Evolutionary conservation across 2,797 vertebrate genomes (phyloP), one percentile per base, ranked within the genome.

Genomic region (Diglossa cyanea): DNA sequence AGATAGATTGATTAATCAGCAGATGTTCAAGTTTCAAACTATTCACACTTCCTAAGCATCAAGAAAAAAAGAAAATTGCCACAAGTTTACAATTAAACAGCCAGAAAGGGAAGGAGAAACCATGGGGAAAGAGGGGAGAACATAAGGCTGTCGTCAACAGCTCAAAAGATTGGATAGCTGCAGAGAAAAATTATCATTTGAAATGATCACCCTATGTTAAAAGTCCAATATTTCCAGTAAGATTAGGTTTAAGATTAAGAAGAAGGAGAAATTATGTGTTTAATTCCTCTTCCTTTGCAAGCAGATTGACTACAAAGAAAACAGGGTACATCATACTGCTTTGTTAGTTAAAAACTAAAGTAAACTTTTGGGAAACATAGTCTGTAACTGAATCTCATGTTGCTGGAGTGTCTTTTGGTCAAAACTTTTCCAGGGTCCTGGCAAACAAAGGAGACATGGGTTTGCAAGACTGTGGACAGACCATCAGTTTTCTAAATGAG

Each of bases 1-100:
- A 85, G n/a, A 86, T 35, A 88, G 57, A 68, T 26, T 86, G 68
- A 62, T 57, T 92, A 89, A 89, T 89, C 94, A 94, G 39, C 50
- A 88, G 33, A 88, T 80, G 33, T 92, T 92, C 26, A 58, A 68
- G 45, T 66, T 82, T 42, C 58, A 91, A 94, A 94, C 67, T 78
- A 82, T 77, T 94, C 62, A 72, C 40, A 33, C 17, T 96, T 85
- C 25, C 6, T 84, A 89, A 94, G 7, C 53, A 72, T 60, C 28
- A 89, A 84, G 73, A 40, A 39, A 14, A 14, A 39, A 39, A 15
- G 39, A 82, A 89, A 79, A 86, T 81, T 93, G 30, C 15, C 19
- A 24, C 18, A 83, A 75, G 26, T 89, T 66, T 66, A 50, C 31
- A 79, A 88, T 54, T 67, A 94, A 89, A 75, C 12, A 66, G 39